Percentiles rank a stretch among this genome's conserved stretches.
phyloP scores from a whole-genome alignment of 92 coral and sea anemone species.

The Parazoanthus atlanticus region DNA sequence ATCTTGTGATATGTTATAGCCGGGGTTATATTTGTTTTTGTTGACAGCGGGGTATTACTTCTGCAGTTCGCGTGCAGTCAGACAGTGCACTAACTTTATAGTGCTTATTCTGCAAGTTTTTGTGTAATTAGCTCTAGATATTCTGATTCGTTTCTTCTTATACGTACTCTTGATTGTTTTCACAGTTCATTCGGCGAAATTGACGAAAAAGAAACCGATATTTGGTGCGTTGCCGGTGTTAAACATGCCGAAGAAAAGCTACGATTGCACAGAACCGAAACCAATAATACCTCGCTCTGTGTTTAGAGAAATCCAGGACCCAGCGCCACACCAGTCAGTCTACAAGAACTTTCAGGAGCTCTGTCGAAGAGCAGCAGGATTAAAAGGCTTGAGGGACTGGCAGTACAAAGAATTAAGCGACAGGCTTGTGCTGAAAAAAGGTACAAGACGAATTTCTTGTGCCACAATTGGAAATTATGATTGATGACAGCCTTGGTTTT shows the following conservation, averaged over 20 bases:
- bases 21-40: no score
- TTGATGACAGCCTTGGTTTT: constrained; percentile 45
- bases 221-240: constrained; percentile 42
- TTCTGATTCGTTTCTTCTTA: no score
- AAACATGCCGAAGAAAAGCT: constrained; percentile 44
- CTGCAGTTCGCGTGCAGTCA: no score
- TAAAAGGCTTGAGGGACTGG: constrained; percentile 33
- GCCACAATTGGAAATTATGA: constrained; percentile 20
- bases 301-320: constrained; percentile 24
- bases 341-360: constrained; percentile 29
- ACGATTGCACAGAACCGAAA: constrained; percentile 15
- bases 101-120: background rate
- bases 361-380: constrained; percentile 21
- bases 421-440: constrained; percentile 38
- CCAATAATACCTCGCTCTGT: constrained; percentile 15
- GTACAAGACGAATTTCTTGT: constrained; percentile 22
- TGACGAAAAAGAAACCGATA: constrained; percentile 44
- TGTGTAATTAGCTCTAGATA: no score
- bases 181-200: constrained; percentile 13
- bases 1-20: no score
- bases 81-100: constrained; percentile 14
- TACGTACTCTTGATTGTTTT: constrained; percentile 18
- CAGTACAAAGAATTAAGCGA: constrained; percentile 25
- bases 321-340: constrained; percentile 10
- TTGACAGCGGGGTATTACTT: no score